Base-by-base conservation (phyloP, 2,113 vertebrate species). In the Podilymbus podiceps region DNA sequence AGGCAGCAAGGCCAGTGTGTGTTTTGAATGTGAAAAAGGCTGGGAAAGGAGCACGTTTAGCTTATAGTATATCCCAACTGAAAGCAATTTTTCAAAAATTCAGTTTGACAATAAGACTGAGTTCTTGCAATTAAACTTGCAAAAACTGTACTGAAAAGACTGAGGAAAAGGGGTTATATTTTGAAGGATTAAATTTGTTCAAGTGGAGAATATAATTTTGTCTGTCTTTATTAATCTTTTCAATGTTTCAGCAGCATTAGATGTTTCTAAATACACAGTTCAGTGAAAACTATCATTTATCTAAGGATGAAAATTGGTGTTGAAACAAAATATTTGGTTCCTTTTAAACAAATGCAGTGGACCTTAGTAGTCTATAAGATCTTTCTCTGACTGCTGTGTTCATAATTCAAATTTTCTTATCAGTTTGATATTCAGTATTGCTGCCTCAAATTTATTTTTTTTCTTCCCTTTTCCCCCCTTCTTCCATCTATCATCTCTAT, bases 1-100 rank as follows among this genome's bases (percentile, higher is more conserved):
- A 98, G 97, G 96, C 98, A 98, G 98, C 95, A 97, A 98, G 97
- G 97, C 98, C 98, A 97, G 96, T 98, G 97, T 98, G 98, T 98
- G 98, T 98, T 98, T 96, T 98, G 98, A 98, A 98, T 98, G 98
- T 97, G 97, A 98, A 98, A 95, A 94, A 97, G 83, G 96, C 95
- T 98, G 83, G 75, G 91, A 96, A 90, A 88, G 96, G 78, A 96
- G 85, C 88, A 93, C 47, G 6, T 97, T 98, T 96, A 97, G 97
- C 97, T 98, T 96, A 82, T 94, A 96, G 83, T 79, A 7, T 93
- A 90, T 78, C 68, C 81, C 31, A 80, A 72, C 94, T 96, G 83
- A 97, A 98, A 96, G 89, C 52, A 90, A 25, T 97, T 91, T 93
- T 81, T 64, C 4, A 93, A 85, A 97, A 97, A 95, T 83, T 72